Conservation (phyloP, 2,888 invertebrate species). For the Cheilosia variabilis region DNA sequence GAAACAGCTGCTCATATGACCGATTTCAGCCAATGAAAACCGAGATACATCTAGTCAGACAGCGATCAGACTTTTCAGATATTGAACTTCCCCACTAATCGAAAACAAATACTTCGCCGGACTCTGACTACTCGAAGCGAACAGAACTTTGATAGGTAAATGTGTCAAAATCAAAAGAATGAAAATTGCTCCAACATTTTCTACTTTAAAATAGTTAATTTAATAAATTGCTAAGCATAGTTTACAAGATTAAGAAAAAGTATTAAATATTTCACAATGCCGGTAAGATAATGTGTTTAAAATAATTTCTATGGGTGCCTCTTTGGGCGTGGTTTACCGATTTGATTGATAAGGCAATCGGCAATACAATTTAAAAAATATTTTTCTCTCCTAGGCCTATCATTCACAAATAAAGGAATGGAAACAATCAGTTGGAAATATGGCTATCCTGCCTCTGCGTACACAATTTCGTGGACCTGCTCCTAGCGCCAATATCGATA, state of each 20-base stretch:
- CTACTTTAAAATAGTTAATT: slow-evolving; percentile 5
- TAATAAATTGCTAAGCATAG: not conserved
- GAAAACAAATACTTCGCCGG: too few relatives aligned
- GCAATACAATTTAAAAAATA: not conserved
- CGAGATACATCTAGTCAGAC: too few relatives aligned
- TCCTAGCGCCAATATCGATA: slow-evolving; percentile 88
- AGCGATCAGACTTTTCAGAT: too few relatives aligned
- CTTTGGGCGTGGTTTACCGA: slow-evolving; percentile 49
- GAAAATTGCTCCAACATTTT: slow-evolving; percentile 14
- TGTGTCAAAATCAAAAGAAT: slow-evolving; percentile 29
- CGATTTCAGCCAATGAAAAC: too few relatives aligned
- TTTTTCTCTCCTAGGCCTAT: slow-evolving; percentile 89
- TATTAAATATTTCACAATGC: slow-evolving; percentile 35
- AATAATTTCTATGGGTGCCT: not conserved
- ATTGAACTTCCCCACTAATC: not conserved
- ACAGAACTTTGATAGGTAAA: slow-evolving; percentile 33
- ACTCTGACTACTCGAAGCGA: not conserved
- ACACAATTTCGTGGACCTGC: slow-evolving; percentile 97
- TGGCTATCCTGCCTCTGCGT: slow-evolving; percentile 95
- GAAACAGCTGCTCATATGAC: too few relatives aligned
- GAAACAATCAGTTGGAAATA: slow-evolving; percentile 92
- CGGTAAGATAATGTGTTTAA: slow-evolving; percentile 15
- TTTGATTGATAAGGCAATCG: slow-evolving; percentile 33
- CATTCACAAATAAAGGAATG: slow-evolving; percentile 94
- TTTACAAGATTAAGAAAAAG: slow-evolving; percentile 1